Base-by-base conservation (phyloP, 2,888 invertebrate species). In the Pterostichus niger region DNA sequence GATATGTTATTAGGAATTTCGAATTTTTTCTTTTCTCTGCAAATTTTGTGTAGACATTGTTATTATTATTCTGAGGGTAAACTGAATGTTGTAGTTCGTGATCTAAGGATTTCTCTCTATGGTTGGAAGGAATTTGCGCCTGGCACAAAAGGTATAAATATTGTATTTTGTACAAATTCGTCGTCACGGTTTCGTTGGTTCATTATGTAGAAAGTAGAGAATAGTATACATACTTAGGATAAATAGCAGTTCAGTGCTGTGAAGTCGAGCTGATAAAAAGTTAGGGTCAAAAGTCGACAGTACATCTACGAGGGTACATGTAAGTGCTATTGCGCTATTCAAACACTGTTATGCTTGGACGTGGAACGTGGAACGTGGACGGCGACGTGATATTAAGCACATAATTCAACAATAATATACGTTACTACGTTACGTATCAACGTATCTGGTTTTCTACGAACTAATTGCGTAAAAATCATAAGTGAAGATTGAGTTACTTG, bases 191-290 rank as follows among this genome's bases (percentile, higher is more conserved):
- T 75, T 75, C 54, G 17, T 49, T 75, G 75, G 17, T 75, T 75
- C 75, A 54, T 75, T 75, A 71, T 71, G 68, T 71, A 71, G 68
- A 71, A 71, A 71, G 68, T 71, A 17, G 44, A 71, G 68, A 71
- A 71, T 71, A 71, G 68, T 44, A 71, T 71, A 71, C 68, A 40
- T 71, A 71, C 40, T 71, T 71, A 13, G 68, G 33, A 64, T 64
- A 64, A 64, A 64, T 64, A 64, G 64, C 64, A 64, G 64, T 64
- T 35, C 64, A 64, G 33, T 49, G 49, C 64, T 35, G 64, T 33
- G 61, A 64, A 64, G 64, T 64, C 31, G 33, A 64, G 33, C 35
- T 35, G 64, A 35, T 40, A 64, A 64, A 64, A 64, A n/a, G 9
- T 35, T 1, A 17, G 64, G 64, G 64, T 64, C 64, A 64, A 64